Base-by-base conservation (phyloP, 23 tunicate genomes). In the Halocynthia aurantium region DNA sequence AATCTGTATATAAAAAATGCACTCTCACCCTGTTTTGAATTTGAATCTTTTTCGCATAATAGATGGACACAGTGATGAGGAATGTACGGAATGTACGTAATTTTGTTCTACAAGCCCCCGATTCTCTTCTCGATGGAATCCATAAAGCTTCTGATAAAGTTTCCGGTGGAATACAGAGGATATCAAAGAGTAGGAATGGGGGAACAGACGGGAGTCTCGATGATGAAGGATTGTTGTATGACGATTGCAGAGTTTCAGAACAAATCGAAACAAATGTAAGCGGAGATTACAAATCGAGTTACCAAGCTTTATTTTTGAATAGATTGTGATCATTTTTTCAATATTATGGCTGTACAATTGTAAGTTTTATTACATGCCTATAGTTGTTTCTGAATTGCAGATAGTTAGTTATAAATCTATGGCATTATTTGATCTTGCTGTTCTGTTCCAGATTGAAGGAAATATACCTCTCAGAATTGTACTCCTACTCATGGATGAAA, bases 91-190 rank as follows among this genome's bases (percentile, higher is more conserved):
- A 75, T 68, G 88, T 92, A 53, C 78, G 92, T 7, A 92, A 86
- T 72, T 92, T 92, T 71, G 83, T 92, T 6, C 72, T 73, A 11
- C 86, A 92, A 50, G 98, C 98, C 19, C 98, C 98, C 8, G 98
- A 92, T 57, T 82, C 86, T 68, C 67, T 92, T 40, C 79, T 92
- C 13, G 98, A 85, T 72, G 98, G 98, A 67, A 81, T 92, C 13
- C 91, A 86, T 22, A 81, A 82, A 73, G 98, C 98, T 6, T 82
- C 87, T 8, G 98, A 86, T 75, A 92, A 82, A 60, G 85, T 92
- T 7, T 82, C 91, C 6, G 98, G 84, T 51, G 88, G 92, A 7
- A 20, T 90, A 51, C 86, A 81, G 61, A 77, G 69, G 52, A 58
- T 90, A 20, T 88, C 95, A 7, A 84, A 76, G 55, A 80, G 58